Percentiles rank a stretch among this genome's conserved stretches.
Evolutionary conservation across 2,888 invertebrate genomes (phyloP).

Genomic region (Apamea epomidion): DNA sequence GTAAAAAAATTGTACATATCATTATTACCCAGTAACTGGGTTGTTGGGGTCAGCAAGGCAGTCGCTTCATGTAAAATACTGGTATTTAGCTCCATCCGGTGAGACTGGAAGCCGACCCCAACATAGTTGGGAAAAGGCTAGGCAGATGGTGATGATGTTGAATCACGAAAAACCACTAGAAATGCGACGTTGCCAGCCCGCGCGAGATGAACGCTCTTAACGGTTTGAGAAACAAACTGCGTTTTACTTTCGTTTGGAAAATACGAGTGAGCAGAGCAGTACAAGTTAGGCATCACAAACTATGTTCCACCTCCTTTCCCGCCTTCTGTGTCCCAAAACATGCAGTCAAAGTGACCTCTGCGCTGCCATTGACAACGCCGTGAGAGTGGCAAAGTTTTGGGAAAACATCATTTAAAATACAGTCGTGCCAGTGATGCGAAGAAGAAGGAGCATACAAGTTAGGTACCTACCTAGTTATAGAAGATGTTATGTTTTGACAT

Average conservation of each 20-base stretch:
- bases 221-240: not conserved
- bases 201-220: not conserved
- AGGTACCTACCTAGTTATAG: not conserved
- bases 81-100: not conserved
- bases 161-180: not conserved
- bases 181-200: not conserved
- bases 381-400: too few species aligned
- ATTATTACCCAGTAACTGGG: not conserved
- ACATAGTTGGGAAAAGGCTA: not conserved
- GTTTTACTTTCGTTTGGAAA: not conserved
- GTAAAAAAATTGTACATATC: not conserved
- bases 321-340: too few species aligned
- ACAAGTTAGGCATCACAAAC: too few species aligned
- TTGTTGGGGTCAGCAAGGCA: not conserved
- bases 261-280: not conserved
- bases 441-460: not conserved
- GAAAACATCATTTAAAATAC: too few species aligned
- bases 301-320: too few species aligned
- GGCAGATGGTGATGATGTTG: not conserved
- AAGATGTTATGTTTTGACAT: not conserved
- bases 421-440: too few species aligned
- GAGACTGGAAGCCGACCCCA: too few species aligned
- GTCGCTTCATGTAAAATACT: not conserved
- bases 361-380: too few species aligned
- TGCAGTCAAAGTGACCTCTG: too few species aligned